These are phyloP conservation scores for Cheilosia soror DNA, from an alignment of 2,888 invertebrate species.

Conservation along the genomic window DNA sequence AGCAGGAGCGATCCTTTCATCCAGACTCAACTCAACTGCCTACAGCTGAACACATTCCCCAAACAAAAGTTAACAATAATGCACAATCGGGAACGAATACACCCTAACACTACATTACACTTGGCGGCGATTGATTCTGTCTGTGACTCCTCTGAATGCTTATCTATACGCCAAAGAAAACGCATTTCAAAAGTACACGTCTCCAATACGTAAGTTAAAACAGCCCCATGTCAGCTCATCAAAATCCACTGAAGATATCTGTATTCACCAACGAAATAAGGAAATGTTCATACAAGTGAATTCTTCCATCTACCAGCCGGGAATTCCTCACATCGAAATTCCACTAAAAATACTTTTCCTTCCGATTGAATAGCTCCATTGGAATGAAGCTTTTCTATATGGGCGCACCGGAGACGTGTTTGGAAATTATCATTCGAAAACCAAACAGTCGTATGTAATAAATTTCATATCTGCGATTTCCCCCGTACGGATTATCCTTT, in stretches of 20 bases:
- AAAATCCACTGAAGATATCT: slow-evolving; percentile 29
- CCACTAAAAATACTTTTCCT: slow-evolving; percentile 62
- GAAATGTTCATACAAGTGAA: slow-evolving; percentile 22
- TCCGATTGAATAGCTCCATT: slow-evolving; percentile 71
- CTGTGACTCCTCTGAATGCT: slow-evolving; percentile 33
- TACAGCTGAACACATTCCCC: slow-evolving; percentile 23
- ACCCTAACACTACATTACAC: slow-evolving; percentile 38
- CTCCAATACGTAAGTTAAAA: slow-evolving; percentile 33
- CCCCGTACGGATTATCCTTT: slow-evolving; percentile 70
- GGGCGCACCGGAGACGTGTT: slow-evolving; percentile 61
- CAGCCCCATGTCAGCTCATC: slow-evolving; percentile 43
- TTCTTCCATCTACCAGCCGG: slow-evolving; percentile 22
- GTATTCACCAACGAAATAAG: slow-evolving; percentile 9
- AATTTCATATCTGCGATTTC: slow-evolving; percentile 73
- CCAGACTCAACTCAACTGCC: slow-evolving; percentile 1
- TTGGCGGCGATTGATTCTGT: slow-evolving; percentile 53
- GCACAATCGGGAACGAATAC: slow-evolving; percentile 49
- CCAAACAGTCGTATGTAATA: slow-evolving; percentile 74
- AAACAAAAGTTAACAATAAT: slow-evolving; percentile 45
- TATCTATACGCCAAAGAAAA: slow-evolving; percentile 52
- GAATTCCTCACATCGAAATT: slow-evolving; percentile 48
- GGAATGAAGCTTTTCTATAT: slow-evolving; percentile 32
- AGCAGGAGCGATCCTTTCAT: slow-evolving; percentile 21
- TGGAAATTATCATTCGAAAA: slow-evolving; percentile 75
- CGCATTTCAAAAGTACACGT: slow-evolving; percentile 27